Evolutionary conservation across 2,113 vertebrate species (phyloP).

Genomic region (Herpetotheres cachinnans): DNA sequence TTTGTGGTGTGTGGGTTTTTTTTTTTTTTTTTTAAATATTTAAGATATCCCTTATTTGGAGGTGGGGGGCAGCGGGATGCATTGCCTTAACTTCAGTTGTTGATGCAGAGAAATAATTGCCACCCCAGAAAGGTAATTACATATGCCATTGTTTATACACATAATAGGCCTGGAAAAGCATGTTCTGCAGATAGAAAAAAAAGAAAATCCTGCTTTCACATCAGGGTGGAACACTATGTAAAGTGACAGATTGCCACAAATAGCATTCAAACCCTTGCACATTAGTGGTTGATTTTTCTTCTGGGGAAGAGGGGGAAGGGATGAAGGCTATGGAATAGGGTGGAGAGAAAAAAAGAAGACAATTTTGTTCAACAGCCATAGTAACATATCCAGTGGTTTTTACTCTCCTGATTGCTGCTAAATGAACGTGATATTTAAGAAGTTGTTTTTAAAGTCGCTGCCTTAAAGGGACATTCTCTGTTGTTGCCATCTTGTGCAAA

Average conservation of each 20-base stretch:
- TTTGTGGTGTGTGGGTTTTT: too few species aligned
- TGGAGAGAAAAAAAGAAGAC: neutral
- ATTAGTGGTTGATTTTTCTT: constrained; percentile 57
- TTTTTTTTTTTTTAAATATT: neutral
- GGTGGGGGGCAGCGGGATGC: neutral
- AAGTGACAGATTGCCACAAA: constrained; percentile 72
- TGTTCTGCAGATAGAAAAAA: constrained; percentile 63
- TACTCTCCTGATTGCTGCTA: neutral
- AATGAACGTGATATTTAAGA: constrained; percentile 46
- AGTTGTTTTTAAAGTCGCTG: constrained; percentile 45
- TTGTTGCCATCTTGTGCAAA: constrained; percentile 44
- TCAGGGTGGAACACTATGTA: constrained; percentile 63
- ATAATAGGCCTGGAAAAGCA: constrained; percentile 75
- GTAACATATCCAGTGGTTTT: constrained; percentile 2
- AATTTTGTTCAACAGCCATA: constrained; percentile 4
- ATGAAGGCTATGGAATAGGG: neutral
- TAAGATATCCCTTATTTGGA: neutral
- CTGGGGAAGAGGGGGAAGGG: constrained; percentile 3
- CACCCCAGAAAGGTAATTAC: constrained; percentile 79
- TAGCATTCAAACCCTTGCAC: constrained; percentile 53
- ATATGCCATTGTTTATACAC: constrained; percentile 77
- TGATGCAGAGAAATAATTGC: constrained; percentile 76
- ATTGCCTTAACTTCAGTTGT: constrained; percentile 68
- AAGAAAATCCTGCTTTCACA: constrained; percentile 63
- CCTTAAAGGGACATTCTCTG: constrained; percentile 47